A percentile compares a stretch with the other conserved stretches of the same genome.
phyloP scores from a whole-genome alignment of 2,797 vertebrate species.

The Eurystomus glaucurus region DNA sequence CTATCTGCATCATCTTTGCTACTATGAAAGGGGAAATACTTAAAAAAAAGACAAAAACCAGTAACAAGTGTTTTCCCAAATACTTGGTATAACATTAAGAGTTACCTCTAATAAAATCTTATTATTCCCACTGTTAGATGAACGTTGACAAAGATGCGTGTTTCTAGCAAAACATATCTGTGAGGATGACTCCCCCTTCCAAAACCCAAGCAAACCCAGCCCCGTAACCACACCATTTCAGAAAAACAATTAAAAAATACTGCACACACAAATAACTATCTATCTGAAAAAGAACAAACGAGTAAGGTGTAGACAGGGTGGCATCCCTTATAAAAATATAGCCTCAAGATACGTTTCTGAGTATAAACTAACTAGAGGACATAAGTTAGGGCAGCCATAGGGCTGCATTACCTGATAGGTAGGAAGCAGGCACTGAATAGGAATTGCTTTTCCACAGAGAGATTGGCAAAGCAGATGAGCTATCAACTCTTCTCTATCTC shows the following conservation, averaged over 20 bases:
- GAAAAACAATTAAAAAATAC: neutral
- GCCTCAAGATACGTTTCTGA: neutral
- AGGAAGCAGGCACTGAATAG: neutral
- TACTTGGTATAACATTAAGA: fast-evolving
- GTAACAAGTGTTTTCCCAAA: neutral
- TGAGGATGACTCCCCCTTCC: neutral
- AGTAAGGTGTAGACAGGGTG: neutral
- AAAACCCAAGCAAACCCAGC: neutral
- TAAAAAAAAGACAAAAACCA: neutral
- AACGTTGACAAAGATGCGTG: neutral
- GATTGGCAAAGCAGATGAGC: neutral
- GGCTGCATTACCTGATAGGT: neutral
- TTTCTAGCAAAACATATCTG: neutral
- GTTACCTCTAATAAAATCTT: neutral
- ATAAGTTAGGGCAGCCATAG: neutral
- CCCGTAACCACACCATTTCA: neutral
- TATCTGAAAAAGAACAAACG: neutral
- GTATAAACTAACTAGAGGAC: neutral
- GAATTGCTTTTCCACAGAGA: neutral
- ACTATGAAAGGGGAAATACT: neutral
- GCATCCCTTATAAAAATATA: neutral
- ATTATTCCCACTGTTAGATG: neutral
- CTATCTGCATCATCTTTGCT: neutral
- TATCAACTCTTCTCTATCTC: neutral
- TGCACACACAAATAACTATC: fast-evolving